Conservation (phyloP, 2,888 invertebrate genomes). For the Mayetiola destructor region DNA sequence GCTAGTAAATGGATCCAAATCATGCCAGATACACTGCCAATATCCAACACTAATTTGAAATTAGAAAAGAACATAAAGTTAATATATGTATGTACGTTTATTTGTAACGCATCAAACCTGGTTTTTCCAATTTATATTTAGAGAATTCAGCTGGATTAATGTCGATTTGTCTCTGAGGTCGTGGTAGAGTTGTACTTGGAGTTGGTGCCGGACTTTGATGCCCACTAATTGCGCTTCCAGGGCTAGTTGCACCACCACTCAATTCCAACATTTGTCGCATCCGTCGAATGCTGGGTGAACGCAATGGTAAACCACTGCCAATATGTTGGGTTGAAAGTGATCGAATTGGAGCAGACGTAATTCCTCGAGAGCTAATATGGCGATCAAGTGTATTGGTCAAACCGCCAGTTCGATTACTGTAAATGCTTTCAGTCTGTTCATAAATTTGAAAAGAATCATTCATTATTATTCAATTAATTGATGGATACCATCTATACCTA, state of each 20-base stretch:
- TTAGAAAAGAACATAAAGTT: conserved; percentile 7
- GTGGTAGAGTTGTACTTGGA: conserved; percentile 51
- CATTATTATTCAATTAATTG: conserved; percentile 11
- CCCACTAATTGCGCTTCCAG: conserved; percentile 36
- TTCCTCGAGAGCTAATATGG: conserved; percentile 42
- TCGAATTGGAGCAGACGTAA: conserved; percentile 53
- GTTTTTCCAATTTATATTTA: conserved; percentile 81
- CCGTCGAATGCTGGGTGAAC: conserved; percentile 61
- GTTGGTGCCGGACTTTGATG: conserved; percentile 61
- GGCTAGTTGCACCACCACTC: conserved; percentile 31
- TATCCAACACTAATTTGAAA: conserved; percentile 33
- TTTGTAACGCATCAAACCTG: conserved; percentile 24
- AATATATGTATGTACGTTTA: neutral
- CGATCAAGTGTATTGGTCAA: conserved; percentile 54
- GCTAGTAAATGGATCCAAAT: conserved; percentile 81
- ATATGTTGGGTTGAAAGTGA: conserved; percentile 62
- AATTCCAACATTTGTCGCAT: conserved; percentile 70
- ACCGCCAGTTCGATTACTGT: conserved; percentile 52
- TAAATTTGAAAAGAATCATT: conserved; percentile 25
- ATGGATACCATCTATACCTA: no score
- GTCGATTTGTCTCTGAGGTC: conserved; percentile 61
- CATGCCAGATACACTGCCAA: conserved; percentile 65
- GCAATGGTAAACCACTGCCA: conserved; percentile 37
- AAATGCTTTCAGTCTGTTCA: conserved; percentile 35
- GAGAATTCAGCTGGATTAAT: conserved; percentile 86